A percentile compares a stretch with the other conserved stretches of the same genome.
Conservation (phyloP, 2,797 vertebrate species). For the Microhierax caerulescens region DNA sequence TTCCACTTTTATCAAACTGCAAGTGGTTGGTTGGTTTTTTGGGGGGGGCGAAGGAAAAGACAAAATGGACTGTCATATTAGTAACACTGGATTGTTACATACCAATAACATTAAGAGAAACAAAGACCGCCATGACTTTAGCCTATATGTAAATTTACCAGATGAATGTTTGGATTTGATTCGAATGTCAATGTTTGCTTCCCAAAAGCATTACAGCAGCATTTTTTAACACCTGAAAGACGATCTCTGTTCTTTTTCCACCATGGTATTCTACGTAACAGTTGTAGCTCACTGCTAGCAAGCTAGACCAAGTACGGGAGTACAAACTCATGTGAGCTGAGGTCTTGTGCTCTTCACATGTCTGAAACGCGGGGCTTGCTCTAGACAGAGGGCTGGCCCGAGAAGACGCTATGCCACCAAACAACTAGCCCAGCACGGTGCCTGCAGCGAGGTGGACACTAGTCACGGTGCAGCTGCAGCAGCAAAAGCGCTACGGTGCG, state of each 20-base stretch:
- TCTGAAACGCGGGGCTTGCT: background rate
- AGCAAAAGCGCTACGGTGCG: rapidly evolving
- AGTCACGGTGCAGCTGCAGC: rapidly evolving
- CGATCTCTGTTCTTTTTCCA: background rate
- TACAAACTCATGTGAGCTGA: rapidly evolving
- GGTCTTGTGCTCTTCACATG: background rate
- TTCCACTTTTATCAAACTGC: background rate
- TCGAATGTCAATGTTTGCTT: background rate
- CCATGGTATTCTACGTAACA: background rate
- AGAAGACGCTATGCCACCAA: rapidly evolving
- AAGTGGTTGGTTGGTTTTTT: background rate
- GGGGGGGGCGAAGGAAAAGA: background rate
- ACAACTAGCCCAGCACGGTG: rapidly evolving
- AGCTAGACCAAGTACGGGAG: background rate
- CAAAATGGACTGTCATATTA: background rate
- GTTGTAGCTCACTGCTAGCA: background rate
- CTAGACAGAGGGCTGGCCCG: background rate
- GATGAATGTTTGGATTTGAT: background rate
- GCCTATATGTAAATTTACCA: background rate
- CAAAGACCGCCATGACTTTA: background rate
- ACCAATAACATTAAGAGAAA: background rate
- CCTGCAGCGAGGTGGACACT: rapidly evolving
- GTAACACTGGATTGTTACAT: background rate
- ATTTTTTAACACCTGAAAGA: background rate
- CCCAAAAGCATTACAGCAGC: background rate